Base-by-base conservation (phyloP, 92 coral and sea anemone species). In the Chrysogorgia sp. region DNA sequence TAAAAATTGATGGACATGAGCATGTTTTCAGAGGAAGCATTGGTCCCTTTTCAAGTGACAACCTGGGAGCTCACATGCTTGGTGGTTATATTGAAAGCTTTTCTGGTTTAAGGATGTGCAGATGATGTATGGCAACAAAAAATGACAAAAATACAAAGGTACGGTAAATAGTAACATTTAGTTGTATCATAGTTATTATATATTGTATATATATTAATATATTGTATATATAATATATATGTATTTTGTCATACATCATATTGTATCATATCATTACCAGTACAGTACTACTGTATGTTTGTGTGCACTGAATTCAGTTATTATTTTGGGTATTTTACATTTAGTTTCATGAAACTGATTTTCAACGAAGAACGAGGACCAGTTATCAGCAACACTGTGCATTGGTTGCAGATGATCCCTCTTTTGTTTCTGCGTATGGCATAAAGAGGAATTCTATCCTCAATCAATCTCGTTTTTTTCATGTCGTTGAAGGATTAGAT, bases 41-140 rank as follows among this genome's bases (percentile, higher is more conserved):
- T 10, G 74, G 74, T 41, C 56, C 56, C 35, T 67, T 67, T 33
- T 40, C 56, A 21, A 5, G 15, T 26, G 32, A 67, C 25, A 67
- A 67, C 26, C 56, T 67, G 47, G 56, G 74, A 0, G 52, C 74
- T 10, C 74, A 67, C 24, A 34, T 48, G 14, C 12, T 64, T 41
- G 74, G 55, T 34, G 74, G 57, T 19, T 67, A 19, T 12, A n/a
- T 67, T 1, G 74, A 67, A 34, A 40, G 56, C 41, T 67, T 67
- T 43, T 33, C 26, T 37, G 7, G 53, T 2, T 20, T 67, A 15
- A 37, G 56, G 15, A 67, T 67, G 19, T 67, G 56, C 25, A 0
- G 74, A 15, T 50, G 35, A 34, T 67, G 74, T n/a, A 67, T 67
- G 74, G 74, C 74, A 19, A 67, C 74, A n/a, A 24, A 26, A 0